Conservation (phyloP, 1,140 invertebrate species). For the Zaprionus nigranus region DNA sequence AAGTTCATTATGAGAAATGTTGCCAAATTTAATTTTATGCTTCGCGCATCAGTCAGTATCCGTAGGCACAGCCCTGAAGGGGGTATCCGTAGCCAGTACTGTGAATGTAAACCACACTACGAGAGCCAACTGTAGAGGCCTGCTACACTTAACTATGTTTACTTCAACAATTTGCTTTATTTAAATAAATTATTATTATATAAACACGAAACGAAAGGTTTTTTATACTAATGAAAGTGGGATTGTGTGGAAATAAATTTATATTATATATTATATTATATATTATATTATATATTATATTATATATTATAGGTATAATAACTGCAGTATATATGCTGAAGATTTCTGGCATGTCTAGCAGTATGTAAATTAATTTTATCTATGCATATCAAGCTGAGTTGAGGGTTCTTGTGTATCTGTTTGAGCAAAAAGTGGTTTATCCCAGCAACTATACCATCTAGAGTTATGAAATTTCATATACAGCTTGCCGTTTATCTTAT, state of each 20-base stretch:
- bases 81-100: conserved; percentile 1
- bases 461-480: neutral
- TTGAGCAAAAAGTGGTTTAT: neutral
- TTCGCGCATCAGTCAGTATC: conserved; percentile 72
- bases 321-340: too few species aligned
- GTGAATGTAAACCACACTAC: neutral
- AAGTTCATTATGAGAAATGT: conserved; percentile 81
- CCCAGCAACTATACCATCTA: neutral
- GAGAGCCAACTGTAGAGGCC: conserved; percentile 52
- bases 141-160: conserved; percentile 74
- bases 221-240: too few species aligned
- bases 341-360: too few species aligned
- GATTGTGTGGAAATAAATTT: too few species aligned
- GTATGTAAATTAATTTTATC: too few species aligned
- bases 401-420: neutral
- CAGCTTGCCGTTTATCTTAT: neutral
- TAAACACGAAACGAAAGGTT: too few species aligned
- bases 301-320: too few species aligned
- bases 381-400: too few species aligned
- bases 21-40: conserved; percentile 83
- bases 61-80: conserved; percentile 20
- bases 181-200: conserved; percentile 78
- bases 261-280: too few species aligned
- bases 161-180: conserved; percentile 75
- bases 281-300: too few species aligned